These are phyloP conservation scores for Pagrus major DNA, from an alignment of 2,113 vertebrate genomes.

Conservation along the genomic window DNA sequence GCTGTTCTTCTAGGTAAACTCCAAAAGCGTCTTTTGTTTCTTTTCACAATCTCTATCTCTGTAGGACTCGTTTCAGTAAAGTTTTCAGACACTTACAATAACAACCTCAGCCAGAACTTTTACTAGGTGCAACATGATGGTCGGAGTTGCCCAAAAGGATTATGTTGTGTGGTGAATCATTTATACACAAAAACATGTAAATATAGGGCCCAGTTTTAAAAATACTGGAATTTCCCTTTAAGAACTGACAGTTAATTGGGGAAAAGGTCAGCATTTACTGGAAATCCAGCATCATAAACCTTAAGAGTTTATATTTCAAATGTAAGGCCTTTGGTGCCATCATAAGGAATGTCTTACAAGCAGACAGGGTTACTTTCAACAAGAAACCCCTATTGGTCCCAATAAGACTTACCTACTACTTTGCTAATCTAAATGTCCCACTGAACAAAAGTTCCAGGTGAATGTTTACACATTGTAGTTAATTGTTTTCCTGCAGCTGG, in stretches of 20 bases:
- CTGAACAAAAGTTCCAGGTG: constrained; percentile 38
- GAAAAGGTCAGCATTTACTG: not conserved
- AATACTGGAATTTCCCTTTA: too few species aligned
- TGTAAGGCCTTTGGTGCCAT: not conserved
- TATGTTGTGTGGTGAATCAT: too few species aligned
- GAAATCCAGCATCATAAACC: not conserved
- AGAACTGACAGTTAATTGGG: not conserved
- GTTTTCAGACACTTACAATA: too few species aligned
- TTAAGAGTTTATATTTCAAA: not conserved
- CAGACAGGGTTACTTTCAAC: not conserved
- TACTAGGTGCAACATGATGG: too few species aligned
- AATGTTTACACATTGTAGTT: constrained; percentile 8
- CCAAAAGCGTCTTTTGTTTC: too few species aligned
- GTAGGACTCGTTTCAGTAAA: too few species aligned
- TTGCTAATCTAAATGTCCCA: constrained; percentile 16
- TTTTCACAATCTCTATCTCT: too few species aligned
- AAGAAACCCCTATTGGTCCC: not conserved
- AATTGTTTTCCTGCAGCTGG: constrained; percentile 24
- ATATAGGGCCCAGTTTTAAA: too few species aligned
- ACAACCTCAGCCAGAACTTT: too few species aligned
- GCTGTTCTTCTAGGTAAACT: too few species aligned
- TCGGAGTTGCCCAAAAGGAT: too few species aligned
- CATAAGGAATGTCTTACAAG: not conserved
- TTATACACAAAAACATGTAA: too few species aligned
- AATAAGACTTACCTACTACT: not conserved